Percentiles rank a stretch among this genome's conserved stretches.
Conservation (phyloP, 2,888 invertebrate species). For the Vandiemenella viatica region DNA sequence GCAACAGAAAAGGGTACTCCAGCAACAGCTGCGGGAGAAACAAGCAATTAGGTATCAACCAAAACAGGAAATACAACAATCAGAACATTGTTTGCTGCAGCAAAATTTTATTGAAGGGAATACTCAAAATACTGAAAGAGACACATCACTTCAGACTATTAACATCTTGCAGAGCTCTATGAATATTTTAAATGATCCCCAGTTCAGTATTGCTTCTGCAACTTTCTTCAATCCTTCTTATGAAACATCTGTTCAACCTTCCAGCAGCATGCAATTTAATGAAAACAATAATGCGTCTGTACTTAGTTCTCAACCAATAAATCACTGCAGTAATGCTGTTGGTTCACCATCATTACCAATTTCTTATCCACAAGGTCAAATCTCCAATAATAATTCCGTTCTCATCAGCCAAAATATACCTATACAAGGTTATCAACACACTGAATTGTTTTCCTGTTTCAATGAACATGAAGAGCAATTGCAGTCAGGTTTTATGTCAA, state of each 20-base stretch:
- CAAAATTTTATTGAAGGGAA: background rate
- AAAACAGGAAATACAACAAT: background rate
- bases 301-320: constrained; percentile 14
- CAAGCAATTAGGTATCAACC: too few species aligned
- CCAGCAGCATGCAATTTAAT: background rate
- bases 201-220: constrained; percentile 12
- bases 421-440: too few species aligned
- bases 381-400: constrained; percentile 13
- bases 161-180: constrained; percentile 18
- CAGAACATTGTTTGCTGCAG: background rate
- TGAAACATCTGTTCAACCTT: constrained; percentile 12
- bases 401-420: constrained; percentile 17
- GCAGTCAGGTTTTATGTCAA: too few species aligned
- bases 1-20: constrained; percentile 1
- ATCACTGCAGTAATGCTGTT: constrained; percentile 14
- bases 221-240: constrained; percentile 17
- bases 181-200: constrained; percentile 16
- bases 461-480: too few species aligned
- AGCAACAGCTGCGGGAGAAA: background rate
- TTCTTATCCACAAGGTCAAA: constrained; percentile 14
- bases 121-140: background rate
- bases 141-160: constrained; percentile 15
- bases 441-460: too few species aligned
- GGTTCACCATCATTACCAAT: constrained; percentile 8
- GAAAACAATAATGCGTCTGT: constrained; percentile 4